Evolutionary conservation across 2,888 invertebrate genomes (phyloP), one percentile per base, ranked within the genome.

Genomic region (Plagodis pulveraria): DNA sequence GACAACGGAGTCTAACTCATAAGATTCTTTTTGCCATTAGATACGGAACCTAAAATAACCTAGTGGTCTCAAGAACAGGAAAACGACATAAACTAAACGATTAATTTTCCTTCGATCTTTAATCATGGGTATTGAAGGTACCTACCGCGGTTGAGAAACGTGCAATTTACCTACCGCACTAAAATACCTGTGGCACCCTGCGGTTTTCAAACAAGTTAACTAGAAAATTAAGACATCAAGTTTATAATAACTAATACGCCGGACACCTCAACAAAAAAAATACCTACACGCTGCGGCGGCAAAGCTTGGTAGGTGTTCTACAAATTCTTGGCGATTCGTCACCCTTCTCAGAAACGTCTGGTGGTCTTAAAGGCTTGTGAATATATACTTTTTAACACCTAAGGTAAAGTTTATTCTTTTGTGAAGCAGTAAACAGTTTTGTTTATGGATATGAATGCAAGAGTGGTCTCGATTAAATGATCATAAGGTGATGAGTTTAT

Each of bases 231-330:
- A 58, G 56, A 10, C 49, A 58, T 62, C 46, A 58, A 55, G 40
- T 47, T 53, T 52, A 49, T 60, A 51, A 52, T 47, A 51, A 34
- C n/a, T 51, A 10, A 63, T 57, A 58, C 44, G 58, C 41, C 49
- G 32, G 50, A 58, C 61, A 61, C 60, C 62, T 57, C 54, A 54
- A 55, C 55, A 55, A 55, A 47, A 55, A 43, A 59, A 55, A 50
- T 9, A 35, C 35, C 45, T 41, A 40, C 5, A 10, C 10, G 8
- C 6, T 36, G 8, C 36, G 49, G 53, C 53, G 58, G 50, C 58
- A 50, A 35, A 43, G 43, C 66, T 48, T 62, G 34, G 71, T 75
- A 72, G 74, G 75, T 75, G 75, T 77, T 67, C 72, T 52, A 60
- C 49, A 57, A 64, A 62, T 56, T 58, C 50, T 61, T 54, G 58